Evolutionary conservation across 2,113 vertebrate species (phyloP), one percentile per base, ranked within the genome.

Genomic region (Herpailurus yagouaroundi): DNA sequence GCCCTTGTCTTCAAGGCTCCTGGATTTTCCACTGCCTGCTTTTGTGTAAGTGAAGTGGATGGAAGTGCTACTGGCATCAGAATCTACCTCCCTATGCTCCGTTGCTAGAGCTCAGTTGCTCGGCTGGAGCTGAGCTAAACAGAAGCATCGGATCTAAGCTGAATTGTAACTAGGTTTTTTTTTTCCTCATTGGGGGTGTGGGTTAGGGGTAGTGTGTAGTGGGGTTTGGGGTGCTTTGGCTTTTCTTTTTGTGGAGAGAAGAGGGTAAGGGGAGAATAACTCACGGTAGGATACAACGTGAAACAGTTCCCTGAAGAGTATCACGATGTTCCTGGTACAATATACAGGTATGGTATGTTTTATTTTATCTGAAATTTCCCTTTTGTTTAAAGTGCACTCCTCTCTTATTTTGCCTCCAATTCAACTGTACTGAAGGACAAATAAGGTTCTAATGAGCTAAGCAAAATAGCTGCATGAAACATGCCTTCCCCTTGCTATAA

Each of bases 251-350:
- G 86, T 84, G 86, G 74, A 55, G 94, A 96, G 89, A 95, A 89
- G 94, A 97, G 96, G 64, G 97, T 95, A 98, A 2, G 74, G 77
- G 64, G 92, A 97, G 97, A 97, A 97, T 97, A 98, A 3, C 96
- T 97, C 97, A 96, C 83, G 1, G 95, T 94, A 97, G 97, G 15
- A 95, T 97, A 63, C 94, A 98, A 86, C 91, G 98, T 98, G 95
- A 74, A 80, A 41, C 97, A 69, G 2, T 77, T 86, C 97, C 97
- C 96, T 92, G 97, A 97, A 98, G 97, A 96, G 80, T 18, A 96
- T 96, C 76, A 98, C 96, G 96, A 98, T 99, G 98, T 99, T 99
- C 94, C 97, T 99, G 1, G 55, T 99, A 97, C 99, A 98, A 94
- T 98, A 98, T 0, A 15, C 98, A 98, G 99, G 99, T 99, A 98